phyloP scores from a whole-genome alignment of 2,888 invertebrate species.

The Sinhomidia bicolor region DNA sequence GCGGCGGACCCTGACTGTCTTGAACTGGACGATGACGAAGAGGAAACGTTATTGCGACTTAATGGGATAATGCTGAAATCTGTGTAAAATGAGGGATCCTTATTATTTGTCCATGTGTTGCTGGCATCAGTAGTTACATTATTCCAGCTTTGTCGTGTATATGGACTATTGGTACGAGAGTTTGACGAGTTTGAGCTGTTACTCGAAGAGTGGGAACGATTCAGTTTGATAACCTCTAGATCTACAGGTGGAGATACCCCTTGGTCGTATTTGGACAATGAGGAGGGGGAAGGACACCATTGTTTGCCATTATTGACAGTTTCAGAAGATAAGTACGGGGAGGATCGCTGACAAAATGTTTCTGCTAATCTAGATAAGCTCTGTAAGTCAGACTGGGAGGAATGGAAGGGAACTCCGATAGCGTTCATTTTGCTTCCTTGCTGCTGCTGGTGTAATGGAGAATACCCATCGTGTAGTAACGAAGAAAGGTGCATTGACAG shows the following conservation, averaged over 20 bases:
- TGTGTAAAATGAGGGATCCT: conserved; percentile 65
- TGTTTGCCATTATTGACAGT: conserved; percentile 5
- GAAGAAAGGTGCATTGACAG: background rate
- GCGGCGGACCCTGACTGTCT: background rate
- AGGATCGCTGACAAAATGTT: conserved; percentile 50
- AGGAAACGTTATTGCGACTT: conserved; percentile 1
- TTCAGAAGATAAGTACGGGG: conserved; percentile 10
- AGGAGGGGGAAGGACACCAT: conserved; percentile 37
- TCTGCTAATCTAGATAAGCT: conserved; percentile 65
- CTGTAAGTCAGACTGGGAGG: conserved; percentile 59
- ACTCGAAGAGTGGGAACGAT: conserved; percentile 38
- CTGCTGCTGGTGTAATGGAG: background rate
- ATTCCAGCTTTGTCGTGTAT: conserved; percentile 38
- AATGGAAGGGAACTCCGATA: background rate
- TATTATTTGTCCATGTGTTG: background rate
- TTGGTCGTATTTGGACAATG: background rate
- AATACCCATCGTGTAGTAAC: conserved; percentile 5
- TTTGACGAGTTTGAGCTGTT: conserved; percentile 54
- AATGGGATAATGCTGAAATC: conserved; percentile 69
- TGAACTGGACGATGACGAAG: background rate
- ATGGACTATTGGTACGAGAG: conserved; percentile 61
- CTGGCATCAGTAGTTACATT: conserved; percentile 39
- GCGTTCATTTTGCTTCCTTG: background rate
- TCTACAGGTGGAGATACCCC: conserved; percentile 29
- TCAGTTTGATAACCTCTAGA: conserved; percentile 56